A percentile compares a stretch with the other conserved stretches of the same genome.
Evolutionary conservation across 2,888 invertebrate genomes (phyloP).

Genomic region (Cosmorhoe ocellata): DNA sequence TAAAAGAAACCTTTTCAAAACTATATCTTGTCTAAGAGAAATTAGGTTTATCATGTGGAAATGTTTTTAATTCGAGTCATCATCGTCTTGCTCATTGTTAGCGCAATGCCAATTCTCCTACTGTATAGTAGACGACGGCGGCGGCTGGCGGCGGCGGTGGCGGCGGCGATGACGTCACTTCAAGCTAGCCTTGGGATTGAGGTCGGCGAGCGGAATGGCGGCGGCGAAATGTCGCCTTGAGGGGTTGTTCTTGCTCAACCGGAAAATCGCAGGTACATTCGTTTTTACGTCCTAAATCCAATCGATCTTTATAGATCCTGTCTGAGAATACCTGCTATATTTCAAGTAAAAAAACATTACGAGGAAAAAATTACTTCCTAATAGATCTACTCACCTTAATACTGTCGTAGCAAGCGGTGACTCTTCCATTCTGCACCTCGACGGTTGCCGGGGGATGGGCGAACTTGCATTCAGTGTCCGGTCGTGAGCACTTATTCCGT

Average conservation of each 20-base stretch:
- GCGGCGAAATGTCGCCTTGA: conserved; percentile 71
- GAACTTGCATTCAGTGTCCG: conserved; percentile 99
- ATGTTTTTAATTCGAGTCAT: conserved; percentile 32
- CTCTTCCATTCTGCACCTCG: conserved; percentile 99
- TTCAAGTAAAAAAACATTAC: not conserved
- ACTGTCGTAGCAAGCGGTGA: conserved; percentile 99
- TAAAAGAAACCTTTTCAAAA: too few relatives aligned
- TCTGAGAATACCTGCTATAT: not conserved
- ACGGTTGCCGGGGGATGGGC: conserved; percentile 99
- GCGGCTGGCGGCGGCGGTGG: conserved; percentile 39
- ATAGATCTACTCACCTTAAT: conserved; percentile 94
- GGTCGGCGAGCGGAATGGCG: conserved; percentile 71
- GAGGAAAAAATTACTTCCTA: not conserved
- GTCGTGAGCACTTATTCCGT: conserved; percentile 99
- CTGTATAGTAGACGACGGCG: conserved; percentile 61
- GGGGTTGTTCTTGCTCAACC: conserved; percentile 58
- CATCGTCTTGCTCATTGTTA: conserved; percentile 69
- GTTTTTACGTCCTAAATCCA: conserved; percentile 36
- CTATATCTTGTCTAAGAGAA: too few relatives aligned
- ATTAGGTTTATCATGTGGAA: conserved; percentile 1
- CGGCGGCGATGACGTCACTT: conserved; percentile 66
- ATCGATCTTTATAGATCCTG: conserved; percentile 5
- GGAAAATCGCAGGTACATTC: conserved; percentile 51
- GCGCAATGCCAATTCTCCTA: conserved; percentile 69
- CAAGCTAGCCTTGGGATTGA: conserved; percentile 75